Base-by-base conservation (phyloP, 2,888 invertebrate species). In the Merodon equestris region DNA sequence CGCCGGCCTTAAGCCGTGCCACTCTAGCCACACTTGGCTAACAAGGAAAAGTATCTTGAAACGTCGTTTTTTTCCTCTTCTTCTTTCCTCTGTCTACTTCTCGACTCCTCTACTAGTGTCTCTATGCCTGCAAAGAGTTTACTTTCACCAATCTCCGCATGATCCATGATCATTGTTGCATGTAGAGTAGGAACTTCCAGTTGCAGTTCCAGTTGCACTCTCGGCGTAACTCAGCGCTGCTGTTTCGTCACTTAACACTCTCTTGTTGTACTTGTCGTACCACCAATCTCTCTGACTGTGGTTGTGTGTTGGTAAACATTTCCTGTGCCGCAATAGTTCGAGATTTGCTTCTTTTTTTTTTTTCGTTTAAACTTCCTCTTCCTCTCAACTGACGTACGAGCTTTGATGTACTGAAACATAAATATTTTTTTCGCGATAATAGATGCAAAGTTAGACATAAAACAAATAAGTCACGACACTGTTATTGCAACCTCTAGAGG, bases 401-500 rank as follows among this genome's bases (percentile, higher is more conserved):
- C n/a, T n/a, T n/a, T n/a, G n/a, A 38, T n/a, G n/a, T 60, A 48
- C 36, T 10, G 9, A 10, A 1, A n/a, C 1, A 38, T 10, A 48
- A 45, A 18, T 14, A 27, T 4, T 7, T 27, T 7, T 42, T 14
- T 34, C 44, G 56, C 48, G 53, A 67, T 63, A 66, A 61, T 47
- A 58, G 63, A 68, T 63, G 61, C 74, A 63, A 68, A 67, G 68
- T 42, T 58, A 64, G 71, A 53, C 70, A 58, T 47, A 19, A 47
- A 17, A 45, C 19, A 45, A 13, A 54, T 42, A 48, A 40, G 51
- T 38, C 18, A 38, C 12, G 12, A 44, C 51, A 50, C 67, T 77
- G 77, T 72, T 77, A 48, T 68, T 77, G 77, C 77, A 72, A 77
- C 77, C 77, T 77, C 63, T 77, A 77, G 77, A 67, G 77, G 77